phyloP scores from a whole-genome alignment of 1,140 invertebrate species.

The Tribolium castaneum region DNA sequence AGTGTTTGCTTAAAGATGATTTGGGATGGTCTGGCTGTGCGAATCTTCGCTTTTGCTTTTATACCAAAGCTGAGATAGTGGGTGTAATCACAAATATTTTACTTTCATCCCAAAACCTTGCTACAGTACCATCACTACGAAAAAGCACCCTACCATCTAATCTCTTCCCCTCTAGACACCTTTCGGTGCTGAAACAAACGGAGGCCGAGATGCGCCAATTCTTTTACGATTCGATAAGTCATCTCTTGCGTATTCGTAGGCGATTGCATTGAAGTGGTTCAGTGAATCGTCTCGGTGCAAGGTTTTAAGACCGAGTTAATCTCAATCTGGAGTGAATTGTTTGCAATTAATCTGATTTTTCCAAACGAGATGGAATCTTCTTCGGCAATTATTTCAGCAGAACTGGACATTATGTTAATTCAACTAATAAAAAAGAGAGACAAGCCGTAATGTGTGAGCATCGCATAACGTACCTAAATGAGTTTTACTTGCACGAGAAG shows the following conservation, averaged over 20 bases:
- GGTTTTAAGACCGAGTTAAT: neutral
- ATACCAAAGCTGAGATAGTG: slow-evolving; percentile 61
- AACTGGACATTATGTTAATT: neutral
- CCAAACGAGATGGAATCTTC: neutral
- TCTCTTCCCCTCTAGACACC: slow-evolving; percentile 23
- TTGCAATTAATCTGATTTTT: slow-evolving; percentile 23
- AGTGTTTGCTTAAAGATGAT: slow-evolving; percentile 40
- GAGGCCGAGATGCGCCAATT: slow-evolving; percentile 27
- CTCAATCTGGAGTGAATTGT: slow-evolving; percentile 10
- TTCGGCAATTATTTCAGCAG: neutral
- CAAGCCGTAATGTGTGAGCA: neutral
- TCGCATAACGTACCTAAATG: neutral
- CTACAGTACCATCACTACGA: slow-evolving; percentile 41
- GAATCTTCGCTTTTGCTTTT: slow-evolving; percentile 57
- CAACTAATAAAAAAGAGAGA: neutral
- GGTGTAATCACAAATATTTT: slow-evolving; percentile 59
- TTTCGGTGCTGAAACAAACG: slow-evolving; percentile 36
- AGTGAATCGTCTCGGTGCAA: slow-evolving; percentile 23
- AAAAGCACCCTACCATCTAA: slow-evolving; percentile 38
- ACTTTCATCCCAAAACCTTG: slow-evolving; percentile 62
- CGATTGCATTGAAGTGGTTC: slow-evolving; percentile 15
- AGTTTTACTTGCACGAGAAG: neutral
- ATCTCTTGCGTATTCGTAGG: slow-evolving; percentile 19
- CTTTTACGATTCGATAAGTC: slow-evolving; percentile 33
- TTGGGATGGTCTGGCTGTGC: slow-evolving; percentile 58